These are phyloP conservation scores for Mesorhabditis belari DNA, from an alignment of 2,888 invertebrate genomes.

Conservation along the genomic window DNA sequence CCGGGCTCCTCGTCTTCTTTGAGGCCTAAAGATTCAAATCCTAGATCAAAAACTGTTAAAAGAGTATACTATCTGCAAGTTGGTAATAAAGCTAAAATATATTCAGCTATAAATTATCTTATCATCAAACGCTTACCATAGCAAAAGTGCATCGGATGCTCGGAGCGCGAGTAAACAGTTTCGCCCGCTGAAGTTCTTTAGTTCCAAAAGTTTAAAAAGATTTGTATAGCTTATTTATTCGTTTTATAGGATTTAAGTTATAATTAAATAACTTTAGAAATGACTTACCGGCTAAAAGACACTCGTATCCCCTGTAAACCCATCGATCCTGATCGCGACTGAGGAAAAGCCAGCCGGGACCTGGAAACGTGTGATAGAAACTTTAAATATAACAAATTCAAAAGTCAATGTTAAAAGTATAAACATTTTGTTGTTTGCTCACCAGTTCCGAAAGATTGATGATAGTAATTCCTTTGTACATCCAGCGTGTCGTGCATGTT, in stretches of 20 bases:
- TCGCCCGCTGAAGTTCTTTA: no score
- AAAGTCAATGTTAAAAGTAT: not conserved
- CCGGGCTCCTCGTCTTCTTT: conserved; percentile 18
- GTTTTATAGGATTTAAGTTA: no score
- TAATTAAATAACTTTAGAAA: no score
- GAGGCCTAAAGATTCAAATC: conserved; percentile 4
- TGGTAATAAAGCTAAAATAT: not conserved
- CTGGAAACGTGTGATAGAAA: conserved; percentile 5
- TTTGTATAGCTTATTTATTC: no score
- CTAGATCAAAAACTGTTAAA: no score
- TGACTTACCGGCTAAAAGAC: conserved; percentile 43
- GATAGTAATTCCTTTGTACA: conserved; percentile 44
- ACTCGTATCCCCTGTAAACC: conserved; percentile 45
- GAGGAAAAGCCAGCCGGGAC: conserved; percentile 29
- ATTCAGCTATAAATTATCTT: not conserved
- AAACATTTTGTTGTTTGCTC: not conserved
- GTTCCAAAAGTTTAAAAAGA: no score
- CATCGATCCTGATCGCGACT: conserved; percentile 48
- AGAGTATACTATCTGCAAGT: no score
- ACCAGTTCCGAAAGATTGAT: conserved; percentile 43
- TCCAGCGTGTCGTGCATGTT: conserved; percentile 41
- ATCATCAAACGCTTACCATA: conserved; percentile 26
- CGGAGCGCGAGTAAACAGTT: conserved; percentile 45
- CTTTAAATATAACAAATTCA: not conserved
- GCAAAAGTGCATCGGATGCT: conserved; percentile 51